A percentile compares a stretch with the other conserved stretches of the same genome.
phyloP scores from a whole-genome alignment of 2,888 invertebrate species.

The Tetranychus piercei region DNA sequence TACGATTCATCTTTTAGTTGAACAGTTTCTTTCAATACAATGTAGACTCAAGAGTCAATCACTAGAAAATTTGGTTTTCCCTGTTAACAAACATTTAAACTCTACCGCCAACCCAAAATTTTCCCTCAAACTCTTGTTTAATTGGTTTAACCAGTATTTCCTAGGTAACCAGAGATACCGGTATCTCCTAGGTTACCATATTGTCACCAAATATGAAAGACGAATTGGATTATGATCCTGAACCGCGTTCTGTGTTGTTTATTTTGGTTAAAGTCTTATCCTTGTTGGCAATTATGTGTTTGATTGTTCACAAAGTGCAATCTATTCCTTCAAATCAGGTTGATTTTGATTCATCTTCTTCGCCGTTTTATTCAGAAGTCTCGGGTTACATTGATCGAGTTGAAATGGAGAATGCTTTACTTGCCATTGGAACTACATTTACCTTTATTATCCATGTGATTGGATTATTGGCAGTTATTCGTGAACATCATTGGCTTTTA shows the following conservation, averaged over 20 bases:
- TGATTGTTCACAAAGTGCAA: not conserved
- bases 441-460: slow-evolving; percentile 4
- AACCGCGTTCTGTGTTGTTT: not conserved
- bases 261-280: not conserved
- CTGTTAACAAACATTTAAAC: not conserved
- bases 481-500: slow-evolving; percentile 7
- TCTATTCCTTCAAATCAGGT: not conserved
- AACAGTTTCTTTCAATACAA: not conserved
- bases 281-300: not conserved
- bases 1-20: no score
- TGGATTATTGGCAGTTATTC: slow-evolving; percentile 3
- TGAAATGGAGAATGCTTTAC: slow-evolving; percentile 4
- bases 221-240: slow-evolving; percentile 2
- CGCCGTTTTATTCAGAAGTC: not conserved
- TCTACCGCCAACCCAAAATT: not conserved
- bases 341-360: not conserved
- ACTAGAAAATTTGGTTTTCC: not conserved
- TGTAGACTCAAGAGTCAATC: not conserved
- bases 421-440: slow-evolving; percentile 6
- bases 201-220: not conserved
- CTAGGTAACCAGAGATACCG: no score
- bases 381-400: not conserved
- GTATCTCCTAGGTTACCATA: no score
- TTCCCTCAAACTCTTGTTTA: no score
- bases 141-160: no score